Evolutionary conservation across 2,888 invertebrate species (phyloP).

Genomic region (Tachina fera): DNA sequence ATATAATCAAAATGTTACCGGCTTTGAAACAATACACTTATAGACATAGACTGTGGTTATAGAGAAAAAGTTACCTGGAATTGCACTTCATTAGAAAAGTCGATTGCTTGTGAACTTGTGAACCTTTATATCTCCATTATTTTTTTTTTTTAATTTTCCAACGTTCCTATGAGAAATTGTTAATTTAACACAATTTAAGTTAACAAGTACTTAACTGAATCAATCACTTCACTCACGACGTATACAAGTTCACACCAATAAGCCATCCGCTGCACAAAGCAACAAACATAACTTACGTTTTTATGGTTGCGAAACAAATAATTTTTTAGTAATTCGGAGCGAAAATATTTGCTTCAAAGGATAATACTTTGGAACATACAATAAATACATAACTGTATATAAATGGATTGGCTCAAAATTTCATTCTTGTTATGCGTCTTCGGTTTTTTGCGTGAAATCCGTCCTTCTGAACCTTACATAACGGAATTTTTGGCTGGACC

Average conservation of each 20-base stretch:
- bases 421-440: conserved; percentile 90
- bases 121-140: too few relatives aligned
- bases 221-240: background rate
- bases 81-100: too few relatives aligned
- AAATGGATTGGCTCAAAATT: conserved; percentile 86
- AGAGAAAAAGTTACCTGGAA: background rate
- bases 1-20: conserved; percentile 39
- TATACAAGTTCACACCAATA: too few relatives aligned
- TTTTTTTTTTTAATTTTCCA: too few relatives aligned
- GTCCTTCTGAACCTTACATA: conserved; percentile 94
- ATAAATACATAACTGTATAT: background rate
- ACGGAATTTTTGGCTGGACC: conserved; percentile 90
- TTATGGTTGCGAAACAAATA: background rate
- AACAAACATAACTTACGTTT: background rate
- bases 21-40: conserved; percentile 31
- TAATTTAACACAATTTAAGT: conserved; percentile 30
- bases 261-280: background rate
- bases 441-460: conserved; percentile 91
- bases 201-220: conserved; percentile 4
- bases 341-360: background rate
- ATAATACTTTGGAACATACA: background rate
- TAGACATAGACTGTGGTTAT: background rate
- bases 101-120: too few relatives aligned
- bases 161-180: background rate
- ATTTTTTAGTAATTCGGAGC: background rate